A percentile compares a stretch with the other conserved stretches of the same genome.
These are phyloP conservation scores for Hydrozoanthus gracilis DNA, from an alignment of 92 coral and sea anemone species.

Conservation along the genomic window DNA sequence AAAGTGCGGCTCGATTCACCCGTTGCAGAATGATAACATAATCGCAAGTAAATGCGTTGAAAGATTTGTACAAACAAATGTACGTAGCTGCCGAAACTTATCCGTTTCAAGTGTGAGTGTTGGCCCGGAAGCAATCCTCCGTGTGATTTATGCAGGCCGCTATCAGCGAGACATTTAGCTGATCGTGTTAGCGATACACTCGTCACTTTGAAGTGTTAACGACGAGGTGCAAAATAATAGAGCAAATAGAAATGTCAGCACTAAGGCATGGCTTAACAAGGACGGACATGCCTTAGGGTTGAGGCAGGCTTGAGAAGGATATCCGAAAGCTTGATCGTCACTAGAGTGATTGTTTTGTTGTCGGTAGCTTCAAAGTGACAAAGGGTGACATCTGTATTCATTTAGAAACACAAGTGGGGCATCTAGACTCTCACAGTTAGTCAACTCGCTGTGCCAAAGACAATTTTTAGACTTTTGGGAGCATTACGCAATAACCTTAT, in stretches of 20 bases:
- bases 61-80: background rate
- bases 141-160: slow-evolving; percentile 33
- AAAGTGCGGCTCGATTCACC: slow-evolving; percentile 7
- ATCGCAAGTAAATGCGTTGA: background rate
- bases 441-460: background rate
- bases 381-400: slow-evolving; percentile 43
- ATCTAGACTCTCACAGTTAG: background rate
- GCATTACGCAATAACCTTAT: background rate
- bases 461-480: background rate
- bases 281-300: background rate
- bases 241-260: background rate
- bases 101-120: slow-evolving; percentile 12
- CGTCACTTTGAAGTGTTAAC: slow-evolving; percentile 36
- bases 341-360: slow-evolving; percentile 22
- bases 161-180: slow-evolving; percentile 24
- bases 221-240: background rate
- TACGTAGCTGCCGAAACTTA: slow-evolving; percentile 13
- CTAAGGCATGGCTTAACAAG: too few species aligned
- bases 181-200: slow-evolving; percentile 17
- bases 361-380: slow-evolving; percentile 44
- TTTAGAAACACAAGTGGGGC: slow-evolving; percentile 36
- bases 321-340: background rate
- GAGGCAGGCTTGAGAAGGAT: background rate
- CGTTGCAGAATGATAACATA: background rate
- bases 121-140: slow-evolving; percentile 29